Evolutionary conservation across 2,888 invertebrate species (phyloP).

Genomic region (Sericinus montela): DNA sequence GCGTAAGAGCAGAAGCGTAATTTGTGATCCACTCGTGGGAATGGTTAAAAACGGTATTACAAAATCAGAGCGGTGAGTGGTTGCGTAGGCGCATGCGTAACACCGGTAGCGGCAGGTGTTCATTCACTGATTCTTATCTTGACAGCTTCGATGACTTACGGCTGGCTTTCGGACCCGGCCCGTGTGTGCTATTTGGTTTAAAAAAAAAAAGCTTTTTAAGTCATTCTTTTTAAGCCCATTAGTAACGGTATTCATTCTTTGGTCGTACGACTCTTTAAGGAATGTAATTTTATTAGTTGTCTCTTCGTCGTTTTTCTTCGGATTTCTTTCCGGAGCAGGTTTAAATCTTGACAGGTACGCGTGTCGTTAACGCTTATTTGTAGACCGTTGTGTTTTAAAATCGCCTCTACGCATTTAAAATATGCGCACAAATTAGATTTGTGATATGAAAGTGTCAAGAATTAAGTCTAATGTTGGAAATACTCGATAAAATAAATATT

Average conservation of each 20-base stretch:
- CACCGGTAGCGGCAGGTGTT: conserved; percentile 75
- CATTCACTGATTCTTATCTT: conserved; percentile 77
- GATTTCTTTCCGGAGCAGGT: conserved; percentile 30
- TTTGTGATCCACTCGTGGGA: conserved; percentile 21
- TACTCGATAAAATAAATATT: no score
- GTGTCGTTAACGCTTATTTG: conserved; percentile 21
- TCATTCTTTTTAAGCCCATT: conserved; percentile 68
- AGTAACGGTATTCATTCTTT: conserved; percentile 72
- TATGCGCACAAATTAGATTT: no score
- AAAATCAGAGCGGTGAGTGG: conserved; percentile 39
- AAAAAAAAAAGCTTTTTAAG: conserved; percentile 42
- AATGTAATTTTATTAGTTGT: conserved; percentile 22
- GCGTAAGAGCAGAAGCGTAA: conserved; percentile 36
- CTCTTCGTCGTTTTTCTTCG: conserved; percentile 37
- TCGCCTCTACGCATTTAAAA: no score
- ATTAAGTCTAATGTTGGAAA: no score
- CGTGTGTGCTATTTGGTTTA: conserved; percentile 67
- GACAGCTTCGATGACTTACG: conserved; percentile 78
- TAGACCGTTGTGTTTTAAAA: background rate
- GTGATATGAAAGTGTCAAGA: no score
- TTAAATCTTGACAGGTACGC: conserved; percentile 56
- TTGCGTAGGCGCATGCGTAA: conserved; percentile 72
- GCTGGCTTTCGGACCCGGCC: conserved; percentile 47
- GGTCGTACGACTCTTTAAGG: conserved; percentile 54
- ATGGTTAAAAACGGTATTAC: conserved; percentile 47